phyloP scores from a whole-genome alignment of 1,140 invertebrate genomes.

The Aleiodes sp. region DNA sequence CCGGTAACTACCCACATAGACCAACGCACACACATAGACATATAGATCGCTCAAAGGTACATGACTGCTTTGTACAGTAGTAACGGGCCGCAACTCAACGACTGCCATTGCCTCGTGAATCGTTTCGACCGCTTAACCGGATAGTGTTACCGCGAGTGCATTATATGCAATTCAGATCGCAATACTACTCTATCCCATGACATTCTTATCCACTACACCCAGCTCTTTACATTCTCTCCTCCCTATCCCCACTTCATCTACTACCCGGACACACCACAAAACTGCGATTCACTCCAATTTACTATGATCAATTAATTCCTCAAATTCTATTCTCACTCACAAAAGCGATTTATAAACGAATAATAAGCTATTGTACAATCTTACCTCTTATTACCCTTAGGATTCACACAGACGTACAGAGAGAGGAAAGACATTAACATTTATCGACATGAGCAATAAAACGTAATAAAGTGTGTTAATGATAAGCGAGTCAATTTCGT shows the following conservation, averaged over 20 bases:
- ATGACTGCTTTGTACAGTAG: not conserved
- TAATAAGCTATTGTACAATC: too few species aligned
- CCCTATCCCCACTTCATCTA: not conserved
- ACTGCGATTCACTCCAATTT: too few species aligned
- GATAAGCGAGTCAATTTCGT: constrained; percentile 7
- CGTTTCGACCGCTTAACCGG: constrained; percentile 25
- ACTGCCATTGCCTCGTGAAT: constrained; percentile 7
- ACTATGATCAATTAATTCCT: too few species aligned
- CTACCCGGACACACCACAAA: not conserved
- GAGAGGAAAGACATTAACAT: constrained; percentile 10
- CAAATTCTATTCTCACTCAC: too few species aligned
- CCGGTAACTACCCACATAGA: not conserved
- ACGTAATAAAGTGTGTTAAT: constrained; percentile 2
- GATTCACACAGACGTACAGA: too few species aligned
- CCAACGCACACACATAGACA: not conserved
- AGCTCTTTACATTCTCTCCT: not conserved
- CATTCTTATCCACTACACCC: not conserved
- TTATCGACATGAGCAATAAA: not conserved
- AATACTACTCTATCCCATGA: not conserved
- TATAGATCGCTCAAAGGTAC: not conserved
- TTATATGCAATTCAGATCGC: constrained; percentile 32
- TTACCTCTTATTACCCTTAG: too few species aligned
- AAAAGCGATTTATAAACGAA: too few species aligned
- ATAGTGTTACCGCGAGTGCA: not conserved
- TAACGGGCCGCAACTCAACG: constrained; percentile 13